Evolutionary conservation across 2,888 invertebrate genomes (phyloP), one percentile per base, ranked within the genome.

Genomic region (Lobophora halterata): DNA sequence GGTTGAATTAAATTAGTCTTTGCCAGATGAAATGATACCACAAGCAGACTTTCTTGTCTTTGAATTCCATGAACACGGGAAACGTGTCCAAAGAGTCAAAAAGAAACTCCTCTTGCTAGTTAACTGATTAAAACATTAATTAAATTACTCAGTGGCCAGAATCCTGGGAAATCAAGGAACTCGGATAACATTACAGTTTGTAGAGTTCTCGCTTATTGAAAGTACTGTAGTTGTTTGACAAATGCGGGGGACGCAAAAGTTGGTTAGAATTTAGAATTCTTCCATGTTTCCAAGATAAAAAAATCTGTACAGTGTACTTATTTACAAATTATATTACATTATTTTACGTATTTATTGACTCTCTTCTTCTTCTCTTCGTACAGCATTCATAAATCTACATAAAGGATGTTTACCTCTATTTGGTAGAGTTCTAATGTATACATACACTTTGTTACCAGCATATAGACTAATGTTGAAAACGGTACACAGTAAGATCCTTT

Each of bases 51-150:
- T n/a, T n/a, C 13, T 14, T 8, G 6, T 12, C 16, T 12, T 24
- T 40, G 20, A 24, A 11, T 23, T 25, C 11, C 13, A 16, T 31
- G 18, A 17, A 9, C 24, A 42, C 20, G 17, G 20, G 9, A 18
- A 10, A 21, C 16, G 28, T 3, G n/a, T 28, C n/a, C 18, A 48
- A 46, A 46, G 37, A 56, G 46, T 52, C 42, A 61, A 60, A 58
- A 58, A 45, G 48, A 49, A 48, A 58, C 43, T 37, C 27, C 41
- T 19, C 19, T 7, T 11, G 53, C 65, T 71, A 73, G 72, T 79
- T 79, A 73, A 67, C 67, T 78, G 69, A 77, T 81, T 79, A 74
- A 79, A 71, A 67, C 70, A 66, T 78, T 81, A 79, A 85, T 76
- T 80, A 62, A 79, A 82, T 81, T 75, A 79, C 39, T 35, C 30